Percentiles rank a stretch among this genome's conserved stretches.
phyloP scores from a whole-genome alignment of 2,113 vertebrate species.

The Heterocephalus glaber region DNA sequence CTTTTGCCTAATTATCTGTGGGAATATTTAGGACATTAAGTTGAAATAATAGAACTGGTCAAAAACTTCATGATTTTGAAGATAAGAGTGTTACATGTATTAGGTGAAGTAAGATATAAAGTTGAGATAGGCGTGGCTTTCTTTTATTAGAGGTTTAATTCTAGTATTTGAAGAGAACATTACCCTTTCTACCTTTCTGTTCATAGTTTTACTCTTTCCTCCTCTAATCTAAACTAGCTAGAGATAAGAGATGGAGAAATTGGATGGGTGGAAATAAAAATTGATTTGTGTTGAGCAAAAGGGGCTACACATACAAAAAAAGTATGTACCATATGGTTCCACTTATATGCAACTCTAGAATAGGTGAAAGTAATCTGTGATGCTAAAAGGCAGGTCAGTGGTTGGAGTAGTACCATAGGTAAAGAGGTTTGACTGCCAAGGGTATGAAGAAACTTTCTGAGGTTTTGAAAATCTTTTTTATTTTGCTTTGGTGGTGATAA shows the following conservation, averaged over 20 bases:
- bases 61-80: background rate
- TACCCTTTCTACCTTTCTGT: background rate
- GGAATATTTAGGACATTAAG: background rate
- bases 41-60: background rate
- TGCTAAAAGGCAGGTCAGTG: background rate
- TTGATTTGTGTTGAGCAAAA: background rate
- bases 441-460: background rate
- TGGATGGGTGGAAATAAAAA: background rate
- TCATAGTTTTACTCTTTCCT: background rate
- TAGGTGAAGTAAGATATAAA: background rate
- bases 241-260: background rate
- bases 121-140: conserved; percentile 29
- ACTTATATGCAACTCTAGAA: conserved; percentile 8
- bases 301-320: background rate
- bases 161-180: background rate
- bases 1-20: background rate
- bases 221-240: background rate
- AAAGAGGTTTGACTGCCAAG: background rate
- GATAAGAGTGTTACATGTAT: background rate
- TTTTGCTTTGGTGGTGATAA: background rate
- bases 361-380: background rate
- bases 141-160: background rate
- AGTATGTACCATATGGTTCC: background rate
- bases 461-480: background rate
- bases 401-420: background rate